A percentile compares a stretch with the other conserved stretches of the same genome.
Conservation (phyloP, 2,797 vertebrate species). For the Semaprochilodus insignis region DNA sequence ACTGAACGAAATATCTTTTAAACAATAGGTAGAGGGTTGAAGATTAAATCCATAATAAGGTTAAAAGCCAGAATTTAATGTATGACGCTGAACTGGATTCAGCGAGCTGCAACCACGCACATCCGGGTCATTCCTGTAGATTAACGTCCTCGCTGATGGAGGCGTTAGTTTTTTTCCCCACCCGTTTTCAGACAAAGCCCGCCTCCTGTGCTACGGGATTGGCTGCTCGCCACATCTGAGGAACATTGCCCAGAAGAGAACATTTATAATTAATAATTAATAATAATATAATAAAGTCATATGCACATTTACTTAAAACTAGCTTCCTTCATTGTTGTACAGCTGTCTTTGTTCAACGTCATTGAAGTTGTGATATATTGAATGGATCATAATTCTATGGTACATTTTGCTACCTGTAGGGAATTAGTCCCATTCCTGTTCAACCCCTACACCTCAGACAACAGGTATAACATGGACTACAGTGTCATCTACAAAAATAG, state of each 20-base stretch:
- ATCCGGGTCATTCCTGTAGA: conserved; percentile 4
- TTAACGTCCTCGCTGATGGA: background rate
- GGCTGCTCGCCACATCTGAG: background rate
- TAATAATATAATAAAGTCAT: background rate
- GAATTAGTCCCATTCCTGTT: too few relatives aligned
- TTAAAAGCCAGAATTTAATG: background rate
- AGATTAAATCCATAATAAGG: too few relatives aligned
- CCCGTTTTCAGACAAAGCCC: background rate
- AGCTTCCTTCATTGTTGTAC: too few relatives aligned
- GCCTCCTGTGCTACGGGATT: background rate
- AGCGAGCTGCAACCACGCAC: conserved; percentile 24
- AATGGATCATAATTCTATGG: too few relatives aligned
- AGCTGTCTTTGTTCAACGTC: too few relatives aligned
- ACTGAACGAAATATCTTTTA: background rate
- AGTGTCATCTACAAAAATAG: too few relatives aligned
- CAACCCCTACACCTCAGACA: too few relatives aligned
- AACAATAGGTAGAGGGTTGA: background rate
- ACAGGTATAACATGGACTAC: too few relatives aligned
- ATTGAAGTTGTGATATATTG: too few relatives aligned
- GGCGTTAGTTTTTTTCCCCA: background rate
- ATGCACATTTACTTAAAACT: background rate
- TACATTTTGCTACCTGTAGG: too few relatives aligned
- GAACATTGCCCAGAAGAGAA: background rate
- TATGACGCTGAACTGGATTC: conserved; percentile 2
- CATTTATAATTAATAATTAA: too few relatives aligned